Evolutionary conservation across 2,113 vertebrate species (phyloP).

Genomic region (Laticauda laticaudata): DNA sequence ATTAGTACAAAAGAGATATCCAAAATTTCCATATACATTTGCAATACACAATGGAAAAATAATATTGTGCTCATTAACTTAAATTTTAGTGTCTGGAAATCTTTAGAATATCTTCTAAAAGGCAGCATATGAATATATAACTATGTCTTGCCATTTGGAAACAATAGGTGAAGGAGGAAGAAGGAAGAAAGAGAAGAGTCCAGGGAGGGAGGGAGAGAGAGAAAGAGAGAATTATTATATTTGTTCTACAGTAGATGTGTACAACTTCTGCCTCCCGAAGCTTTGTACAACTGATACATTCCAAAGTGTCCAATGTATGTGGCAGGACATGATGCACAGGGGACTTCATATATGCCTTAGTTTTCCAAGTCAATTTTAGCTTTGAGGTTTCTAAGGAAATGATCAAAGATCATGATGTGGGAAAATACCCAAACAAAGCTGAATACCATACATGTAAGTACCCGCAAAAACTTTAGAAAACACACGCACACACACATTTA

Average conservation of each 20-base stretch:
- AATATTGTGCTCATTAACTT: not conserved
- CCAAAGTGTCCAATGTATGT: not conserved
- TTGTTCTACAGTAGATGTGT: not conserved
- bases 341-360: too few species aligned
- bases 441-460: too few species aligned
- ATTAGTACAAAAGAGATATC: not conserved
- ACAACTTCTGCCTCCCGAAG: not conserved
- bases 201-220: too few species aligned
- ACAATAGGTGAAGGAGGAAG: not conserved
- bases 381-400: too few species aligned
- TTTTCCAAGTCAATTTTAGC: too few species aligned
- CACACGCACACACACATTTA: too few species aligned
- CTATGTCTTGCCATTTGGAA: not conserved
- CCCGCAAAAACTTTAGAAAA: too few species aligned
- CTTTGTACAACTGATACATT: not conserved
- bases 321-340: too few species aligned
- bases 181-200: not conserved
- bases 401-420: too few species aligned
- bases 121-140: not conserved
- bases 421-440: too few species aligned
- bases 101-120: not conserved
- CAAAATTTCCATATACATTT: not conserved
- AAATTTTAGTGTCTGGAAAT: not conserved
- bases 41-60: not conserved
- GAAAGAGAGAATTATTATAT: not conserved